These are phyloP conservation scores for Muscicapa adusta DNA, from an alignment of 2,113 vertebrate species.

Conservation along the genomic window DNA sequence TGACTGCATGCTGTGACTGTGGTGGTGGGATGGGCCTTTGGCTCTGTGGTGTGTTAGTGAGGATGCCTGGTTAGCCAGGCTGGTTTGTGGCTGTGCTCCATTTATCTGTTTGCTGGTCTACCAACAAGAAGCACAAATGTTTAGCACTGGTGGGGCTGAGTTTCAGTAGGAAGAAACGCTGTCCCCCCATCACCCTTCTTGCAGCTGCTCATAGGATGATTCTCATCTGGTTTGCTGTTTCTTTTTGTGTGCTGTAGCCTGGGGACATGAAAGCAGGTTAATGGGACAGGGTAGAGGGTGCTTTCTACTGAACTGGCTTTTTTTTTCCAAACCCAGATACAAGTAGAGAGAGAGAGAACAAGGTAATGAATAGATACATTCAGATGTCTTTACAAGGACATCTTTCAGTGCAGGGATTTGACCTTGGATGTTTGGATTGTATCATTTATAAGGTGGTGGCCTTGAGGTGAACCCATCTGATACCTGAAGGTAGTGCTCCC, in stretches of 20 bases:
- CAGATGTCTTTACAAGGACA: neutral
- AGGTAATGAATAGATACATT: neutral
- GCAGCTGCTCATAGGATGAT: accelerated
- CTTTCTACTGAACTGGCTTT: neutral
- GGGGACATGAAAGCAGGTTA: constrained; percentile 49
- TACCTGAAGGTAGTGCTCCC: neutral
- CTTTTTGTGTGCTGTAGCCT: neutral
- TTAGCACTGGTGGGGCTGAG: neutral
- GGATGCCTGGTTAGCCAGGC: neutral
- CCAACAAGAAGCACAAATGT: neutral
- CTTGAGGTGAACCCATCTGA: neutral
- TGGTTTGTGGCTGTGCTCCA: neutral
- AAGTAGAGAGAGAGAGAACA: neutral
- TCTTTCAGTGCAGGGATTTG: neutral
- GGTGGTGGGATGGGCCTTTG: neutral
- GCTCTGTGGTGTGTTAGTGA: neutral
- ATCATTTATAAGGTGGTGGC: neutral
- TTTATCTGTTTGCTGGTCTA: neutral
- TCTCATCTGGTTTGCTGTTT: neutral
- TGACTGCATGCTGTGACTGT: neutral
- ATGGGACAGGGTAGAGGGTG: neutral
- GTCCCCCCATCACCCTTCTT: accelerated
- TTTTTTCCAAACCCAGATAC: neutral
- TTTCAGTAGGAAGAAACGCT: neutral
- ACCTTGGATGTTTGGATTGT: neutral